These are phyloP conservation scores for Malurus elegans DNA, from an alignment of 2,113 vertebrate species.

Conservation along the genomic window DNA sequence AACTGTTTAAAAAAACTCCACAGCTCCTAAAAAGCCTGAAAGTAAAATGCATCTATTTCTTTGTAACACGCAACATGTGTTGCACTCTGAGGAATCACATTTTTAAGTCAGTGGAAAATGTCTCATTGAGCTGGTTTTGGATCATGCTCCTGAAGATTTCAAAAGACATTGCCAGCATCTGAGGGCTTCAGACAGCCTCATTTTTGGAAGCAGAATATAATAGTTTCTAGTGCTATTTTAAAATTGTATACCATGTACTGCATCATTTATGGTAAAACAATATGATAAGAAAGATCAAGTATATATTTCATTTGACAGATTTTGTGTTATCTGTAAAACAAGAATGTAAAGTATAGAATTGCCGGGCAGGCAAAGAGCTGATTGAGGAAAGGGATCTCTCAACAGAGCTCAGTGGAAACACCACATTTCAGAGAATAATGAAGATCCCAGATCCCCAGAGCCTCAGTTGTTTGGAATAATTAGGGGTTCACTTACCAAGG, in stretches of 20 bases:
- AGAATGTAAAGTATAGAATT: slow-evolving; percentile 24
- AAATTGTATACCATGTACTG: not conserved
- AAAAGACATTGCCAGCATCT: not conserved
- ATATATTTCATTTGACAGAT: not conserved
- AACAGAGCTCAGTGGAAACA: slow-evolving; percentile 44
- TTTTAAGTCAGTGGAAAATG: not conserved
- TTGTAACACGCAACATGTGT: not conserved
- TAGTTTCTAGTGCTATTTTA: not conserved
- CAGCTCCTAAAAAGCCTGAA: not conserved
- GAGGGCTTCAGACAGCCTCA: not conserved
- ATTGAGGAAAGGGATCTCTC: slow-evolving; percentile 54
- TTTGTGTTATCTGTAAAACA: not conserved
- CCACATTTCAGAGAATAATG: not conserved
- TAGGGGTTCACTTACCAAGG: slow-evolving; percentile 35
- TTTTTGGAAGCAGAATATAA: not conserved
- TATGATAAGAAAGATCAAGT: not conserved
- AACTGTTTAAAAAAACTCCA: not conserved
- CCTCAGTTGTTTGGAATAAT: not conserved
- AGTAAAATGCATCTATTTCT: not conserved
- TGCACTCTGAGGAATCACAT: not conserved
- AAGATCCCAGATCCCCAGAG: not conserved
- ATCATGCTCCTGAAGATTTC: not conserved
- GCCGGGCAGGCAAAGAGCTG: not conserved
- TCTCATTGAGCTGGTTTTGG: not conserved
- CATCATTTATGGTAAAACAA: not conserved